Evolutionary conservation across 2,888 invertebrate species (phyloP).

Genomic region (Julus scanicus): DNA sequence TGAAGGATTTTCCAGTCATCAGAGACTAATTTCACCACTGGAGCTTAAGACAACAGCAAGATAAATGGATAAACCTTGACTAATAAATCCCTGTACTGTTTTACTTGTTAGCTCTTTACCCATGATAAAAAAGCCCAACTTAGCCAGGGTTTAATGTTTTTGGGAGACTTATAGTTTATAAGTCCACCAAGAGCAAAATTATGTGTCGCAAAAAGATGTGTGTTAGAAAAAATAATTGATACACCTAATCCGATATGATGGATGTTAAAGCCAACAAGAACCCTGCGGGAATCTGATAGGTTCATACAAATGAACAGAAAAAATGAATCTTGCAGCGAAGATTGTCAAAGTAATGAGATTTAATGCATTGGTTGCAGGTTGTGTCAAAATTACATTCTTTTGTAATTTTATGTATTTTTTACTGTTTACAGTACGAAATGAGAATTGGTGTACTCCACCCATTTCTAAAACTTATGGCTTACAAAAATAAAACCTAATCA

Average conservation of each 20-base stretch:
- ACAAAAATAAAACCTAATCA: too few species aligned
- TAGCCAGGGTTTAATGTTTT: background rate
- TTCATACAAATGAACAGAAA: background rate
- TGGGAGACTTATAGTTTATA: slow-evolving; percentile 1
- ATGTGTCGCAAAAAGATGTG: background rate
- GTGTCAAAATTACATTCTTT: background rate
- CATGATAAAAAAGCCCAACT: background rate
- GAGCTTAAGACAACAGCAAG: background rate
- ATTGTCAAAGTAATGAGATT: background rate
- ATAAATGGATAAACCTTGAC: slow-evolving; percentile 4
- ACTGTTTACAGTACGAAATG: too few species aligned
- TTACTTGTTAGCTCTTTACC: background rate
- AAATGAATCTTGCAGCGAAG: background rate
- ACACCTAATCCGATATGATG: slow-evolving; percentile 33
- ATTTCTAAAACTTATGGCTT: too few species aligned
- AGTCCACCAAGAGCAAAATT: slow-evolving; percentile 11
- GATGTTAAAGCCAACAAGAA: slow-evolving; percentile 19
- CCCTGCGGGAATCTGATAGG: background rate
- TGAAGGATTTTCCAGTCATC: background rate
- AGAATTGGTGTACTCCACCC: too few species aligned
- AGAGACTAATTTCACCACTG: background rate
- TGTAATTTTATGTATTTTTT: too few species aligned
- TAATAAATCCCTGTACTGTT: background rate
- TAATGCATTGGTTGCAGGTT: background rate
- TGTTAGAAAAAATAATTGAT: background rate